Evolutionary conservation across 2,888 invertebrate species (phyloP).

Genomic region (Cheilosia vulpina): DNA sequence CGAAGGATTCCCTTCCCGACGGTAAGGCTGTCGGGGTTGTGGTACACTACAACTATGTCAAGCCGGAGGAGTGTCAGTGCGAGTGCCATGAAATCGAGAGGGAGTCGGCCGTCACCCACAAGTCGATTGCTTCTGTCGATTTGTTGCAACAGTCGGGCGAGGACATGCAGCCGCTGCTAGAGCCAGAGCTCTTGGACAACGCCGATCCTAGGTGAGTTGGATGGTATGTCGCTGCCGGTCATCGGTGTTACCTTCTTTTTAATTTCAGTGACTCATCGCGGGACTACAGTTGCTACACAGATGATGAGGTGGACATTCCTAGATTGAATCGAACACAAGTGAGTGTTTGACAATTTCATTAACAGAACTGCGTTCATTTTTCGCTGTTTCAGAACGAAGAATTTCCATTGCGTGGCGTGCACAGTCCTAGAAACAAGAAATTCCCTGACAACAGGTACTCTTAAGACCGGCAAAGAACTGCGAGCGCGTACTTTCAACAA

Average conservation of each 20-base stretch:
- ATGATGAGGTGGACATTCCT: slow-evolving; percentile 79
- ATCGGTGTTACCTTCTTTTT: background rate
- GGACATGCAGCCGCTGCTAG: slow-evolving; percentile 85
- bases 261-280: slow-evolving; percentile 85
- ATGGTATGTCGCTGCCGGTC: background rate
- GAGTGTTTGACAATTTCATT: background rate
- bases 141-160: slow-evolving; percentile 82
- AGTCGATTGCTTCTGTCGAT: slow-evolving; percentile 80
- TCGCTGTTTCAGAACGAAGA: slow-evolving; percentile 78
- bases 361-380: background rate
- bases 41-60: slow-evolving; percentile 90
- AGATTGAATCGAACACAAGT: slow-evolving; percentile 56
- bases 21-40: slow-evolving; percentile 80
- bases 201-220: slow-evolving; percentile 80
- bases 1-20: slow-evolving; percentile 83
- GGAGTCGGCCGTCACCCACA: slow-evolving; percentile 78
- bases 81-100: slow-evolving; percentile 90
- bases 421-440: slow-evolving; percentile 77
- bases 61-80: slow-evolving; percentile 94
- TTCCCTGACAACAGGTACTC: slow-evolving; percentile 66
- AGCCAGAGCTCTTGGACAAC: slow-evolving; percentile 81
- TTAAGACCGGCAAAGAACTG: slow-evolving; percentile 36
- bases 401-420: slow-evolving; percentile 80
- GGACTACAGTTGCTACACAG: slow-evolving; percentile 85
- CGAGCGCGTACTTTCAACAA: background rate